Evolutionary conservation across 2,888 invertebrate species (phyloP).

Genomic region (Crossocerus cetratus): DNA sequence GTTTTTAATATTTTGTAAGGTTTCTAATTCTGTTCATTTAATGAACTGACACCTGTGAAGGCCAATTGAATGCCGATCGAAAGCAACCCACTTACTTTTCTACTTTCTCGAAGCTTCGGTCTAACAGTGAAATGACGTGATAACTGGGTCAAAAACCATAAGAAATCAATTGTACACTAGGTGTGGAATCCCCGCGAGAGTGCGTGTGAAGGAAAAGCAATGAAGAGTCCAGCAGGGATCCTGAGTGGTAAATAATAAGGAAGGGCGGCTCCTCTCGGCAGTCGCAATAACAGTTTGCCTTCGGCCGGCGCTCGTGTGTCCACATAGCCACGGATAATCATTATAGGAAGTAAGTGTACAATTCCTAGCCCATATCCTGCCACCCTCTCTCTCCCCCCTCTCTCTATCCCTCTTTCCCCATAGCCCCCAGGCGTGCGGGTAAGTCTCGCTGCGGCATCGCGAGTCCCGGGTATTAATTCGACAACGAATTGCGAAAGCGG

Average conservation of each 20-base stretch:
- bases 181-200: slow-evolving; percentile 18
- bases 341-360: slow-evolving; percentile 52
- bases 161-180: too few relatives aligned
- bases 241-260: slow-evolving; percentile 2
- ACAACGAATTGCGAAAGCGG: slow-evolving; percentile 63
- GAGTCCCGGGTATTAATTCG: slow-evolving; percentile 64
- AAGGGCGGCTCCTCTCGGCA: slow-evolving; percentile 8
- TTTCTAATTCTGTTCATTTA: too few relatives aligned
- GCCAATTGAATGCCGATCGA: too few relatives aligned
- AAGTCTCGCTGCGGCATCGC: slow-evolving; percentile 40
- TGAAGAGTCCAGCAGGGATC: background rate
- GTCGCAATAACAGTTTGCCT: slow-evolving; percentile 12
- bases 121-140: too few relatives aligned
- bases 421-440: slow-evolving; percentile 30
- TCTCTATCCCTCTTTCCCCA: background rate
- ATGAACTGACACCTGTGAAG: too few relatives aligned
- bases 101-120: too few relatives aligned
- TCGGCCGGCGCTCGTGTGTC: background rate
- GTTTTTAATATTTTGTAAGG: too few relatives aligned
- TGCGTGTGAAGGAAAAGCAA: background rate
- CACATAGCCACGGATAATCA: slow-evolving; percentile 43
- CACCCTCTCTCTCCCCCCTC: background rate
- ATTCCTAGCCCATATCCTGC: slow-evolving; percentile 37
- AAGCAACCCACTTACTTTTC: too few relatives aligned
- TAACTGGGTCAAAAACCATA: too few relatives aligned